phyloP scores from a whole-genome alignment of 2,797 vertebrate species.

The Falco berigora region DNA sequence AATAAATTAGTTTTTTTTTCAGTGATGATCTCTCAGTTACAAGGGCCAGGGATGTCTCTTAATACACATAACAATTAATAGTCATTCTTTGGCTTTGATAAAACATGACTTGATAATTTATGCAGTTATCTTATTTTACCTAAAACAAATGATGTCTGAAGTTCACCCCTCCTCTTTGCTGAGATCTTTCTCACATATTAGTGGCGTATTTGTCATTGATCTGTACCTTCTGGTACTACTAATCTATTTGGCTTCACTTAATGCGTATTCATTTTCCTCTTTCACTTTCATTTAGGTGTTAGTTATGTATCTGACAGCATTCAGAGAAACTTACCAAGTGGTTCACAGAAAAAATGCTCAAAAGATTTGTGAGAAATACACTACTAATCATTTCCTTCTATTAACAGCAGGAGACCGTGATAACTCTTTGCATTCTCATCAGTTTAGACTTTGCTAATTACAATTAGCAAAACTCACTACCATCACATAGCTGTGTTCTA shows the following conservation, averaged over 20 bases:
- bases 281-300: not conserved
- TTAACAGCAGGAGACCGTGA: not conserved
- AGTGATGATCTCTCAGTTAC: not conserved
- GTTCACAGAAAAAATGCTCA: slow-evolving; percentile 4
- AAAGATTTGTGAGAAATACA: not conserved
- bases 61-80: slow-evolving; percentile 11
- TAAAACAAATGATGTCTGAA: not conserved
- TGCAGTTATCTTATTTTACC: not conserved
- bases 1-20: not conserved
- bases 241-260: not conserved
- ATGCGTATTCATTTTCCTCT: not conserved
- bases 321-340: not conserved
- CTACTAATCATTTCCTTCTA: not conserved
- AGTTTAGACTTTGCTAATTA: slow-evolving; percentile 10
- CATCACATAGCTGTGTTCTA: not conserved
- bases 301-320: not conserved
- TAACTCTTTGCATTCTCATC: not conserved
- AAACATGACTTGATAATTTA: not conserved
- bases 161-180: not conserved
- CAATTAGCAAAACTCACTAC: not conserved
- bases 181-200: not conserved
- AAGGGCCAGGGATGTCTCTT: not conserved
- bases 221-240: not conserved
- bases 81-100: too few species aligned
- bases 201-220: not conserved